Percentiles rank a stretch among this genome's conserved stretches.
Conservation (phyloP, 2,797 vertebrate species). For the Tadarida brasiliensis region DNA sequence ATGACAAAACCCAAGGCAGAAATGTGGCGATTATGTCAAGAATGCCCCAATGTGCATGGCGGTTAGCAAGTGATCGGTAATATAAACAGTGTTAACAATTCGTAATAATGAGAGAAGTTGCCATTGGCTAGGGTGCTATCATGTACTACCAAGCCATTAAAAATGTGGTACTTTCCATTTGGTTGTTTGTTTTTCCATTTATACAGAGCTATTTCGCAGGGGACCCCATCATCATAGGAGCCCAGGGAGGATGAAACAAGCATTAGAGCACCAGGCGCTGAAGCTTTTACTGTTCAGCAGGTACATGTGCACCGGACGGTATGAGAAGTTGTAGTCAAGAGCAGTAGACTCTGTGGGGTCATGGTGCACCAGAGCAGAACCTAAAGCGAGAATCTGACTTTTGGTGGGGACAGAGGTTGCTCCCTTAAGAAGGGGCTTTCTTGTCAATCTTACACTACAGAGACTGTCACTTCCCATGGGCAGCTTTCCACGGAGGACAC, state of each 20-base stretch:
- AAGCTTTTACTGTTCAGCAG: background rate
- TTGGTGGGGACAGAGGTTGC: background rate
- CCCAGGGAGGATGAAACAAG: background rate
- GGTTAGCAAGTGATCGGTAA: background rate
- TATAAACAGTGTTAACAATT: background rate
- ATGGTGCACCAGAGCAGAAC: background rate
- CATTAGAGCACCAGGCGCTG: background rate
- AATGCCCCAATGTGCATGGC: background rate
- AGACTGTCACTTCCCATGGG: background rate
- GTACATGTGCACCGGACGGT: background rate
- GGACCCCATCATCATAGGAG: background rate
- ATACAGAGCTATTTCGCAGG: background rate
- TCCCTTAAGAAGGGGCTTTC: background rate
- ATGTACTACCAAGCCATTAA: background rate
- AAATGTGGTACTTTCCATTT: background rate
- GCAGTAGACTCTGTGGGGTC: background rate
- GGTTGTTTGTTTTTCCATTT: background rate
- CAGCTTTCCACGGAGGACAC: background rate
- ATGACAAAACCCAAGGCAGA: background rate
- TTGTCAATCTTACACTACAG: background rate
- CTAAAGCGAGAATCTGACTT: background rate
- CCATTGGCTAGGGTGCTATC: background rate
- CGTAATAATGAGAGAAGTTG: background rate
- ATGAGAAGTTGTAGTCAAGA: background rate
- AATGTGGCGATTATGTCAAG: background rate